Evolutionary conservation across 2,888 invertebrate species (phyloP), one percentile per base, ranked within the genome.

Genomic region (Drepana falcataria): DNA sequence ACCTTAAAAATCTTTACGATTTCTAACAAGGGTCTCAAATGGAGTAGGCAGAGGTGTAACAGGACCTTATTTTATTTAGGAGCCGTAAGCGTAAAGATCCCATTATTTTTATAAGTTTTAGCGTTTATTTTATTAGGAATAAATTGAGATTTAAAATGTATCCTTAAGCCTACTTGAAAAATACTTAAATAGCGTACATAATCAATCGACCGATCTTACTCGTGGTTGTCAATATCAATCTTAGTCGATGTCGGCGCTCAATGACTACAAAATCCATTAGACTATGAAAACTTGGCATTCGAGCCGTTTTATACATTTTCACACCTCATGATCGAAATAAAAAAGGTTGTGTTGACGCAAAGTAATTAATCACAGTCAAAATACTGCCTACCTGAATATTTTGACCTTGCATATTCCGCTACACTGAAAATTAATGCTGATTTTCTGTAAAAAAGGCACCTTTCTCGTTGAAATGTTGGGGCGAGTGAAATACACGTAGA

Each of bases 361-460:
- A 33, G 40, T 51, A 51, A 55, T 55, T 55, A 55, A 55, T 55
- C 54, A 51, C 48, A 48, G 40, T 55, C 54, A 55, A 35, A 54
- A 41, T 47, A 48, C 37, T 35, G 54, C 34, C 44, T 35, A 35
- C 48, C 54, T 55, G 54, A 55, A 48, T 48, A 40, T 41, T 54
- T 37, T 54, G 48, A 51, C 54, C 54, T 48, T 48, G 48, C 21
- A 48, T 51, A 49, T 21, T 49, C 37, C 37, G 49, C 7, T 49
- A 33, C 35, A 37, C 21, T 37, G 37, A 37, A 37, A 3, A 37
- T 3, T 4, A 37, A 37, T 37, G 37, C 4, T 37, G 2, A 37
- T 37, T 37, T 2, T 3, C 37, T 2, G 37, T 3, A 37, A 37
- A 37, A 37, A 37, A 3, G 4, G 4, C 37, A 37, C n/a, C n/a